Conservation (phyloP, 2,113 vertebrate genomes). For the Thermophis baileyi region DNA sequence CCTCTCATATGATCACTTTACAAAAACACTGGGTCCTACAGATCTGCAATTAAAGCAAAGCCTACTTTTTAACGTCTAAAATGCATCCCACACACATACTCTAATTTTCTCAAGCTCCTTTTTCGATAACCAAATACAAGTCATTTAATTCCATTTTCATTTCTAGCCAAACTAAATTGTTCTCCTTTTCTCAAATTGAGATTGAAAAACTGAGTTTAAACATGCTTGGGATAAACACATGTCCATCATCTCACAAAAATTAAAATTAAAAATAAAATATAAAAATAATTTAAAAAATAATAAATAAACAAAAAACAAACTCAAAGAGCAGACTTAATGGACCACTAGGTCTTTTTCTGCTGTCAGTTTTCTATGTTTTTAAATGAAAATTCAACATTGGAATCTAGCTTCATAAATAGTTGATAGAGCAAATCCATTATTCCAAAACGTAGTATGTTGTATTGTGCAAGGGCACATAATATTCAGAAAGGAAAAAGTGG, state of each 20-base stretch:
- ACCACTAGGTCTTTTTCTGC: not conserved
- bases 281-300: not conserved
- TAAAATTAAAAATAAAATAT: not conserved
- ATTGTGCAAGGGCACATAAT: not conserved
- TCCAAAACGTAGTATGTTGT: not conserved
- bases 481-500: not conserved
- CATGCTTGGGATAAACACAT: not conserved
- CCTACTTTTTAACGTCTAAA: not conserved
- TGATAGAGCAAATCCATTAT: not conserved
- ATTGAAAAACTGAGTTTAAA: not conserved
- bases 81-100: not conserved
- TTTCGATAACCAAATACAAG: not conserved
- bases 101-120: not conserved
- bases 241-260: not conserved
- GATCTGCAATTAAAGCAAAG: not conserved
- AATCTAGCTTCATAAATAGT: conserved; percentile 26
- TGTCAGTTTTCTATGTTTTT: not conserved
- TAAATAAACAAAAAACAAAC: not conserved
- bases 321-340: not conserved
- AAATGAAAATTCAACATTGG: not conserved
- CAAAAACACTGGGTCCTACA: too few species aligned
- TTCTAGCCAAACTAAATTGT: not conserved
- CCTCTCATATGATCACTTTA: not conserved
- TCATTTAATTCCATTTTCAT: not conserved
- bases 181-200: not conserved